phyloP scores from a whole-genome alignment of 2,113 vertebrate genomes.

The Proteles cristata region DNA sequence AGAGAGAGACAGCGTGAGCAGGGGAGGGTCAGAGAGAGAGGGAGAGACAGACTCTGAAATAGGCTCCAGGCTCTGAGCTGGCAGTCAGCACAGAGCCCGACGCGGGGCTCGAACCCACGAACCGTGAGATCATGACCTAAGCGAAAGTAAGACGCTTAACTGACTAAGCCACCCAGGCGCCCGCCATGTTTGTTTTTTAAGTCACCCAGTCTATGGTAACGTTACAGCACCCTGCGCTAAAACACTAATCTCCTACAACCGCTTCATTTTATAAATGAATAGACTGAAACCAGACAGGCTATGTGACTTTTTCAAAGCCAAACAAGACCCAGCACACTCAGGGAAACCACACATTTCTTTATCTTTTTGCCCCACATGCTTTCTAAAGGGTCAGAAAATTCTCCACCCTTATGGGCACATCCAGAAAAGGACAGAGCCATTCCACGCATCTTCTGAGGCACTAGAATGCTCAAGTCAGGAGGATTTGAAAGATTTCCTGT shows the following conservation, averaged over 20 bases:
- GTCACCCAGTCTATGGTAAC: neutral
- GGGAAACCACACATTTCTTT: neutral
- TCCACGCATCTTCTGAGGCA: neutral
- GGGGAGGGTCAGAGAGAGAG: too few relatives aligned
- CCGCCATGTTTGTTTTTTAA: neutral
- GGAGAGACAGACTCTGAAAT: too few relatives aligned
- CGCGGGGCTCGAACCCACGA: too few relatives aligned
- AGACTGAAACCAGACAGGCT: neutral
- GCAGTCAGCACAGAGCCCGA: too few relatives aligned
- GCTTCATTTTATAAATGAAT: neutral
- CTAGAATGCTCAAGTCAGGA: conserved; percentile 72
- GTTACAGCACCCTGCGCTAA: neutral
- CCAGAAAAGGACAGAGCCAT: neutral
- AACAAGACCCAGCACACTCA: neutral
- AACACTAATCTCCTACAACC: neutral
- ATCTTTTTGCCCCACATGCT: neutral
- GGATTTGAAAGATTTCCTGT: conserved; percentile 82
- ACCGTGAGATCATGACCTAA: too few relatives aligned
- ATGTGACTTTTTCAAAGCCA: neutral
- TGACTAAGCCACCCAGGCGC: too few relatives aligned
- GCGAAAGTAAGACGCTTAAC: too few relatives aligned
- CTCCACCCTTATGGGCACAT: rapidly evolving
- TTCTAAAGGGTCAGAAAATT: neutral
- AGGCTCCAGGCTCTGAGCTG: too few relatives aligned
- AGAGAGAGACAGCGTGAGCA: too few relatives aligned